phyloP scores from a whole-genome alignment of 2,113 vertebrate genomes.

The Chunga burmeisteri region DNA sequence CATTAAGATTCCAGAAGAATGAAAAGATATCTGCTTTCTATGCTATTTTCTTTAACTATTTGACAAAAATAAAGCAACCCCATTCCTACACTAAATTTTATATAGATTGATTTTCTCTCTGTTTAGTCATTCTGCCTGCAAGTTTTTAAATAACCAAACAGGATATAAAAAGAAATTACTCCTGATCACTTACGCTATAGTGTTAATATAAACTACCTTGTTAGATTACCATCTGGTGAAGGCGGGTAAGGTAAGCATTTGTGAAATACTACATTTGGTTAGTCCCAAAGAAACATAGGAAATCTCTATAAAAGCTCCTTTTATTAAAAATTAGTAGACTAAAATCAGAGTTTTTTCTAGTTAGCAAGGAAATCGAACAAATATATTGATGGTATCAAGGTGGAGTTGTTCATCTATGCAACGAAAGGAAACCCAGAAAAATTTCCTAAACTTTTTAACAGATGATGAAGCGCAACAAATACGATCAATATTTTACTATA shows the following conservation, averaged over 20 bases:
- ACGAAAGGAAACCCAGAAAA: not conserved
- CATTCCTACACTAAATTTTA: constrained; percentile 33
- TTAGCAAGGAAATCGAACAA: not conserved
- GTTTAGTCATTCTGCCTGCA: constrained; percentile 35
- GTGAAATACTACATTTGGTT: not conserved
- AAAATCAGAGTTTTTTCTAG: not conserved
- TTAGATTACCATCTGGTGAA: not conserved
- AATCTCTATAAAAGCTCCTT: not conserved
- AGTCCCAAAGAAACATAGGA: not conserved
- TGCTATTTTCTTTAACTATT: constrained; percentile 21
- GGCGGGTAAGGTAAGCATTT: not conserved
- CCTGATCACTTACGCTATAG: not conserved
- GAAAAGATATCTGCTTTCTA: constrained; percentile 25
- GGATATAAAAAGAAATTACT: constrained; percentile 23
- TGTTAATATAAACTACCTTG: not conserved
- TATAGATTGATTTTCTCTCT: constrained; percentile 34
- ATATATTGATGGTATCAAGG: not conserved
- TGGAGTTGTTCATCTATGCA: not conserved
- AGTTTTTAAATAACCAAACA: constrained; percentile 25
- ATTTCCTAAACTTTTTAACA: not conserved
- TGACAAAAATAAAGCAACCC: not conserved
- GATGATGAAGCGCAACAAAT: not conserved
- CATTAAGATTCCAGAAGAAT: not conserved
- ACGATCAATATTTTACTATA: not conserved
- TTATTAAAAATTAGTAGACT: not conserved